Evolutionary conservation across 1,140 invertebrate species (phyloP).

Genomic region (Macrobrachium nipponense): DNA sequence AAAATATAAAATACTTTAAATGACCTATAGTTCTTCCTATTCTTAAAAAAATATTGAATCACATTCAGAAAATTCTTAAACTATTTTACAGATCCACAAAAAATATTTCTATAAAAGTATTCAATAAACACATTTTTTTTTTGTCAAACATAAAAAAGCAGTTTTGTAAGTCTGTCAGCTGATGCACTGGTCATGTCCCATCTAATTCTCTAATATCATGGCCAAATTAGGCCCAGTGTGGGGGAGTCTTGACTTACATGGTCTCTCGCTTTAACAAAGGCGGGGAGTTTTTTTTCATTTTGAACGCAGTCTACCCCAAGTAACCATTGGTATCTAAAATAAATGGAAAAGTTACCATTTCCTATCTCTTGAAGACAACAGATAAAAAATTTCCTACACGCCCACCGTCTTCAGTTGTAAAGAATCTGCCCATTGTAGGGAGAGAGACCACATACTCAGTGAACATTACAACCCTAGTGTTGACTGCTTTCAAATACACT

Average conservation of each 20-base stretch:
- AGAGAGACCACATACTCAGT: constrained; percentile 55
- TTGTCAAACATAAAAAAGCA: constrained; percentile 15
- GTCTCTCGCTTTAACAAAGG: constrained; percentile 52
- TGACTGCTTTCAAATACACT: constrained; percentile 33
- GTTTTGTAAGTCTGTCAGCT: constrained; percentile 26
- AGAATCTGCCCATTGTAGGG: constrained; percentile 40
- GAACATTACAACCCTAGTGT: constrained; percentile 45
- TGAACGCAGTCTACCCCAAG: constrained; percentile 25
- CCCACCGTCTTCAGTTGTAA: not conserved
- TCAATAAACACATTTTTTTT: not conserved
- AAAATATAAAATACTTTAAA: too few species aligned
- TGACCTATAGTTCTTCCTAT: too few species aligned
- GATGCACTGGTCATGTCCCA: constrained; percentile 37
- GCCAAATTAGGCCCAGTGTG: constrained; percentile 32
- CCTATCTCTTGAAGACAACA: not conserved
- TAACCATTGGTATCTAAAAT: constrained; percentile 1
- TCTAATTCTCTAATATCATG: constrained; percentile 36
- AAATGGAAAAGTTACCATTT: constrained; percentile 6
- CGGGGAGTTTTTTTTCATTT: constrained; percentile 5
- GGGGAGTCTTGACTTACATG: constrained; percentile 54
- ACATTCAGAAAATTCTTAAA: too few species aligned
- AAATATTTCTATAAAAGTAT: not conserved
- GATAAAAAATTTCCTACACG: too few species aligned
- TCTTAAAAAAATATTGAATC: too few species aligned
- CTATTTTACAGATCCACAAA: not conserved